Evolutionary conservation across 2,113 vertebrate genomes (phyloP), one percentile per base, ranked within the genome.

Genomic region (Barnardius zonarius): DNA sequence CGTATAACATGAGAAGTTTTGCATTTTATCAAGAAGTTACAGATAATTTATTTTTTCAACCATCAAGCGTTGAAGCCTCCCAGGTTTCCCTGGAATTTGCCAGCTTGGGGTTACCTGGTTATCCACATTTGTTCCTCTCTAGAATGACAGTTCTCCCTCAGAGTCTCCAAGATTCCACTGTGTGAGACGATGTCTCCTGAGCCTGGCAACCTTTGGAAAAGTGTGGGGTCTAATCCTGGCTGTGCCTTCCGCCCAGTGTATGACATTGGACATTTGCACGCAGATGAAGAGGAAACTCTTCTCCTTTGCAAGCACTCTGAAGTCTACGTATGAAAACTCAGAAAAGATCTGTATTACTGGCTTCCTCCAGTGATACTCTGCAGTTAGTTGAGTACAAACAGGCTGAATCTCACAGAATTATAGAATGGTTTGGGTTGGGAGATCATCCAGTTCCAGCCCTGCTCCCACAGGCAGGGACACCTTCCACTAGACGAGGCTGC

Each of bases 21-120:
- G 11, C 11, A 2, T 44, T 66, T 18, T 73, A 0, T 39, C 7
- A 23, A 20, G 18, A 67, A 85, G 43, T 46, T 13, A 7, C 0
- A 35, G 31, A 25, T 43, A 20, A 81, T 82, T 59, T 33, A 6
- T 52, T n/a, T 66, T 69, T 74, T 59, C 30, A 31, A 3, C 25
- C 25, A 11, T 3, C 3, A 1, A 89, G 8, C 27, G 44, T 77
- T 35, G 73, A 72, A 95, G 7, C 15, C 28, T 86, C 63, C 7
- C 5, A 43, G 24, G 14, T 81, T 49, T 83, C 37, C 23, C 11
- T 70, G 73, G 54, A 41, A 54, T 78, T 57, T 74, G 5, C 49
- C 61, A n/a, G 70, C 27, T 33, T 75, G 67, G 13, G 59, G 39
- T 76, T 46, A 35, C 13, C 17, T 83, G 63, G 25, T 3, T 41